Conservation (phyloP, 2,113 vertebrate species). For the Carassius auratus region DNA sequence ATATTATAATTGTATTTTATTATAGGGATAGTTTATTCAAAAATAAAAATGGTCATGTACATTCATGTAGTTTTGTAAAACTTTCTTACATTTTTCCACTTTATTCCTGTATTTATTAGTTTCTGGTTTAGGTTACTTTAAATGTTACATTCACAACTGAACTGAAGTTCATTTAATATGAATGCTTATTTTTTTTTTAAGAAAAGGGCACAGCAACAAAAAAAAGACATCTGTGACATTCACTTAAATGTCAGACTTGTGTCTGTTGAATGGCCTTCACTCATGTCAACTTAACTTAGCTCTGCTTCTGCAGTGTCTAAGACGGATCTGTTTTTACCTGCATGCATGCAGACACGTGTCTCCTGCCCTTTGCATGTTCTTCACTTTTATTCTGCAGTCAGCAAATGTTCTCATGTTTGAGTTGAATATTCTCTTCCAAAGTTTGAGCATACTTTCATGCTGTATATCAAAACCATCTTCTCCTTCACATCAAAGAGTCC, state of each 20-base stretch:
- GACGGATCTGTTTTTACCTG: background rate
- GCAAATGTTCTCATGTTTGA: background rate
- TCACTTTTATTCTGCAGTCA: background rate
- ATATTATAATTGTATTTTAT: too few species aligned
- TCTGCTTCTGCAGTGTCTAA: background rate
- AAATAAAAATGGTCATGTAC: too few species aligned
- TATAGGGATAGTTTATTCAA: too few species aligned
- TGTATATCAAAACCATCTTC: background rate
- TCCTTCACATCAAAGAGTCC: slow-evolving; percentile 5
- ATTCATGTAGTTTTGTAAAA: too few species aligned
- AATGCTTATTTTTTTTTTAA: background rate
- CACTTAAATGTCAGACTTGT: slow-evolving; percentile 26
- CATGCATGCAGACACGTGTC: background rate
- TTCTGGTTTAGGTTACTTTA: background rate
- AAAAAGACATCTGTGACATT: slow-evolving; percentile 4
- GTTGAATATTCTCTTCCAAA: slow-evolving; percentile 12
- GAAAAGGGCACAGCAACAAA: background rate
- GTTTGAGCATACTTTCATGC: background rate
- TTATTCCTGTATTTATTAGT: background rate
- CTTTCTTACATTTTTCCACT: background rate
- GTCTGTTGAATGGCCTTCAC: background rate
- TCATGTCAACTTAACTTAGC: background rate
- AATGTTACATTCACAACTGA: background rate
- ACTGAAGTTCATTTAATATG: background rate
- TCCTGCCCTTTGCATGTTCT: background rate